These are phyloP conservation scores for Leptinotarsa defecta DNA, from an alignment of 1,140 invertebrate genomes.

Conservation along the genomic window DNA sequence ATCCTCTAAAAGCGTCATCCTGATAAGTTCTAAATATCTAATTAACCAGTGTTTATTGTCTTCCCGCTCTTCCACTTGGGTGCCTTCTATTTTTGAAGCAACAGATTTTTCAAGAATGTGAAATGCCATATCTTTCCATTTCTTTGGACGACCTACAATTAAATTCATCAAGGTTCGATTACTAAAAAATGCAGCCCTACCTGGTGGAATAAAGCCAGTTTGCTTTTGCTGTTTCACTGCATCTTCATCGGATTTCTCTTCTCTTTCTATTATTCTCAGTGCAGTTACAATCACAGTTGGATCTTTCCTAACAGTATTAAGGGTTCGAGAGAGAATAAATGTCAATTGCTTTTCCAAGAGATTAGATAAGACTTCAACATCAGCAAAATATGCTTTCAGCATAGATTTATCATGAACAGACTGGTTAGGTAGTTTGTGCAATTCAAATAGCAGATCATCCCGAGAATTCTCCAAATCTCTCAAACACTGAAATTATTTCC, in stretches of 20 bases:
- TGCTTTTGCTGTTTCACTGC: slow-evolving; percentile 77
- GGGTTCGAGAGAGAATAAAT: slow-evolving; percentile 84
- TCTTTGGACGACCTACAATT: slow-evolving; percentile 79
- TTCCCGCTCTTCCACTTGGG: slow-evolving; percentile 87
- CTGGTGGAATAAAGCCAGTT: slow-evolving; percentile 86
- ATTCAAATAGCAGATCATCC: slow-evolving; percentile 92
- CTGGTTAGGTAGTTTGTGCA: slow-evolving; percentile 92
- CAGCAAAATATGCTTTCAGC: slow-evolving; percentile 94
- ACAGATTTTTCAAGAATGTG: slow-evolving; percentile 85
- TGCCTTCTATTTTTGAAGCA: slow-evolving; percentile 81
- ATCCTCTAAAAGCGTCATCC: slow-evolving; percentile 89
- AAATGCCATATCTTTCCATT: slow-evolving; percentile 87
- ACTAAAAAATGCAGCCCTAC: neutral
- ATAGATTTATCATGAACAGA: slow-evolving; percentile 87
- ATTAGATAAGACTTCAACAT: slow-evolving; percentile 89
- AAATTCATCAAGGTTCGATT: neutral
- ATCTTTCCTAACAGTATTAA: slow-evolving; percentile 93
- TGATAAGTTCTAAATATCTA: slow-evolving; percentile 69
- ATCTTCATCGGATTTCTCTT: slow-evolving; percentile 89
- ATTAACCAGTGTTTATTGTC: slow-evolving; percentile 98
- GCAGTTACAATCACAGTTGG: slow-evolving; percentile 96
- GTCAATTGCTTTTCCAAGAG: slow-evolving; percentile 90
- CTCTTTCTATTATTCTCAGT: slow-evolving; percentile 93
- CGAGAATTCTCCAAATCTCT: slow-evolving; percentile 95
- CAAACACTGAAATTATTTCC: slow-evolving; percentile 66